Base-by-base conservation (phyloP, 2,113 vertebrate genomes). In the Phrynocephalus versicolor region DNA sequence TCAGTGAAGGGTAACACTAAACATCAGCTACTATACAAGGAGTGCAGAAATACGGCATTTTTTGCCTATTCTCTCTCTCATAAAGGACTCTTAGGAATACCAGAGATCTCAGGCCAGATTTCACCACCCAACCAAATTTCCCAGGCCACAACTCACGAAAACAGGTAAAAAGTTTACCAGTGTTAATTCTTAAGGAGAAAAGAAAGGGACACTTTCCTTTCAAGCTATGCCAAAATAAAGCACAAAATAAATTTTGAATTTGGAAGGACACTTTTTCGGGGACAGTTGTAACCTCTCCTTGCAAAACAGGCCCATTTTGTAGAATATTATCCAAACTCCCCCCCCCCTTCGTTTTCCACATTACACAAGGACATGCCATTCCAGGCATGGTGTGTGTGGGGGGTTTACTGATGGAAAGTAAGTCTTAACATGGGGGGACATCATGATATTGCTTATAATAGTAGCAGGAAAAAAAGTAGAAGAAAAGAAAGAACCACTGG, bases 21-120 rank as follows among this genome's bases (percentile, higher is more conserved):
- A 93, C 25, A 37, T 33, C 65, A 71, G 65, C 85, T 94, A 88
- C 93, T 91, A 0, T 80, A 90, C 89, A 95, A 92, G 92, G 91
- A 58, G 84, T 25, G 76, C 57, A 30, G 89, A 69, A 88, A 58
- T 3, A 82, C 84, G 89, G 19, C 77, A n/a, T 86, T 81, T 39
- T 16, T 55, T 85, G 58, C 51, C 71, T 55, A 79, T 95, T 87
- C 89, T 88, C 86, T 92, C 92, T 51, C 21, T 18, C 83, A 90
- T 91, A 91, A 90, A 86, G 87, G 90, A 90, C 90, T 64, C 88
- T 90, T 87, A 87, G 89, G 84, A 65, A 90, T 88, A 33, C 85
- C 65, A 13, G 12, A 81, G 65, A 13, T 69, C 27, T 27, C 14
- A 35, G 57, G 58, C 23, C 58, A 37, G 19, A 37, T 79, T 64